Evolutionary conservation across 2,797 vertebrate species (phyloP).

Genomic region (Saguinus oedipus): DNA sequence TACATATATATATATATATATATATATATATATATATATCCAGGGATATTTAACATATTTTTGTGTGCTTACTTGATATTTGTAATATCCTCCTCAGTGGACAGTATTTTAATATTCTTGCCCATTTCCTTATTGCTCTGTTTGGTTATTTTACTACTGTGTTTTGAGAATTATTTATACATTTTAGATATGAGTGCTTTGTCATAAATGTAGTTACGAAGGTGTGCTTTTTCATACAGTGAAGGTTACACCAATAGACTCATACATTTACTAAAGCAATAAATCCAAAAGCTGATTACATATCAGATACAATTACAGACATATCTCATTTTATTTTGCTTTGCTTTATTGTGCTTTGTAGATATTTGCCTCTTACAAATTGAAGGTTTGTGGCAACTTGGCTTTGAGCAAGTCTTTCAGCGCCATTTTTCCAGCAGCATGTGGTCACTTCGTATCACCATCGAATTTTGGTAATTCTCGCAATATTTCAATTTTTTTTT

Average conservation of each 20-base stretch:
- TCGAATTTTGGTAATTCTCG: neutral
- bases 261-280: neutral
- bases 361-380: neutral
- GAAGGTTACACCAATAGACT: neutral
- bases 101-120: neutral
- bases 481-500: neutral
- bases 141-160: neutral
- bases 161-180: constrained; percentile 12
- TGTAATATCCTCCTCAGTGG: neutral
- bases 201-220: neutral
- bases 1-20: neutral
- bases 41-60: neutral
- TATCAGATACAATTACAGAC: neutral
- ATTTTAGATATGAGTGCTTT: neutral
- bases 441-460: neutral
- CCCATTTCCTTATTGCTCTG: neutral
- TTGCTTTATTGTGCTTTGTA: neutral
- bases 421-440: neutral
- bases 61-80: neutral
- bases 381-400: neutral
- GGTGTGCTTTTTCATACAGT: neutral
- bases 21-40: neutral
- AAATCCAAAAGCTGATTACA: neutral
- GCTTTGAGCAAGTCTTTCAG: neutral
- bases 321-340: neutral